Evolutionary conservation across 1,140 invertebrate genomes (phyloP).

Genomic region (Drosophila persimilis): DNA sequence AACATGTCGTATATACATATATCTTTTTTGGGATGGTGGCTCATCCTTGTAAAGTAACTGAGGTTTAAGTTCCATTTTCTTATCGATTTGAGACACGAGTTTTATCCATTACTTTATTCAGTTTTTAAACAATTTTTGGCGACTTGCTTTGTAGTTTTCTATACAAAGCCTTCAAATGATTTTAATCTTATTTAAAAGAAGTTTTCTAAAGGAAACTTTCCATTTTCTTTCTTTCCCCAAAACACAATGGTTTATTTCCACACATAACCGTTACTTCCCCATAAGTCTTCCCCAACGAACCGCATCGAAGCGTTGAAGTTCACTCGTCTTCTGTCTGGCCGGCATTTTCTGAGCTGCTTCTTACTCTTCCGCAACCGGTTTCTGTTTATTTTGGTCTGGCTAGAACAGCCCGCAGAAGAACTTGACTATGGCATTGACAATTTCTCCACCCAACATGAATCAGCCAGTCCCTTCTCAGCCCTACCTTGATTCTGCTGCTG

Average conservation of each 20-base stretch:
- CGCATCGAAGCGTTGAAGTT: slow-evolving; percentile 24
- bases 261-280: slow-evolving; percentile 13
- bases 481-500: slow-evolving; percentile 67
- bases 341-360: slow-evolving; percentile 18
- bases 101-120: no score
- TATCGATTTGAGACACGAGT: no score
- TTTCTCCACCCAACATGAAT: slow-evolving; percentile 51
- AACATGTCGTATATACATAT: no score
- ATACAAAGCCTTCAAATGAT: no score
- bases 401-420: slow-evolving; percentile 42
- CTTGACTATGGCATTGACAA: slow-evolving; percentile 42
- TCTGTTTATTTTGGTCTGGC: slow-evolving; percentile 54
- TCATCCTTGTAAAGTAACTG: no score
- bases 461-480: slow-evolving; percentile 14
- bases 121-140: no score
- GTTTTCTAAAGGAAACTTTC: not conserved
- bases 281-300: slow-evolving; percentile 61
- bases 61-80: no score
- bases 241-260: not conserved
- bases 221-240: not conserved
- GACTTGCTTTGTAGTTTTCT: no score
- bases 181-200: no score
- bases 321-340: slow-evolving; percentile 30
- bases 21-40: no score
- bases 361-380: slow-evolving; percentile 52